These are phyloP conservation scores for Sphecodes monilicornis DNA, from an alignment of 2,888 invertebrate species.

Conservation along the genomic window DNA sequence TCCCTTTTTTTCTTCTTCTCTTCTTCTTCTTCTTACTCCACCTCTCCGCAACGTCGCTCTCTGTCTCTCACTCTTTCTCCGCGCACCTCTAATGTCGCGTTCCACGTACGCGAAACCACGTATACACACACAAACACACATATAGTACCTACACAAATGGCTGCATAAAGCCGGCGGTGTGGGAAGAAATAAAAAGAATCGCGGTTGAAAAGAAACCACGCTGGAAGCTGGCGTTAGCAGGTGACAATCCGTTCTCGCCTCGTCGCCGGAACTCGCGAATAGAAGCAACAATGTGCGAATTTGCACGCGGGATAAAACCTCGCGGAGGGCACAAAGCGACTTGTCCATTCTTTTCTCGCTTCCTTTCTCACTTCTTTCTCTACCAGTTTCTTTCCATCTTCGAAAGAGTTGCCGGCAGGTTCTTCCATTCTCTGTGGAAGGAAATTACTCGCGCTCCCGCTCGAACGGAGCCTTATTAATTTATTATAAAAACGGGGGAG, in stretches of 20 bases:
- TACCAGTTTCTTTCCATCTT: neutral
- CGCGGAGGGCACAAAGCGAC: conserved; percentile 33
- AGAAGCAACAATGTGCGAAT: conserved; percentile 58
- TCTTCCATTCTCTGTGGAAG: neutral
- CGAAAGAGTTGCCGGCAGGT: neutral
- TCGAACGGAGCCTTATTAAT: conserved; percentile 11
- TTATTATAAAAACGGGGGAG: neutral
- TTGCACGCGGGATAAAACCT: conserved; percentile 40
- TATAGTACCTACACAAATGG: neutral
- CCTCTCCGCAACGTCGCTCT: neutral
- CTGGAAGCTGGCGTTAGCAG: conserved; percentile 38
- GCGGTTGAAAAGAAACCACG: conserved; percentile 56
- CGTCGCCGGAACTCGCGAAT: conserved; percentile 44
- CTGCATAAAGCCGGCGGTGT: conserved; percentile 2
- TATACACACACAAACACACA: neutral
- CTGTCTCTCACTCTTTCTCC: neutral
- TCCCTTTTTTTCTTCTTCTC: conserved; percentile 19
- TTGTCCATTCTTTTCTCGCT: neutral
- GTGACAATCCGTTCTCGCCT: conserved; percentile 51
- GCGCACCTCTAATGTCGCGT: conserved; percentile 13
- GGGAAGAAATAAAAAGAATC: conserved; percentile 46
- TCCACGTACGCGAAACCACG: conserved; percentile 27
- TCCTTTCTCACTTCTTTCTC: neutral
- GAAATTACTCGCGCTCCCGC: neutral
- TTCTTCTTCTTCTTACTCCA: conserved; percentile 11